A percentile compares a stretch with the other conserved stretches of the same genome.
Conservation (phyloP, 2,888 invertebrate genomes). For the Synergus itoensis region DNA sequence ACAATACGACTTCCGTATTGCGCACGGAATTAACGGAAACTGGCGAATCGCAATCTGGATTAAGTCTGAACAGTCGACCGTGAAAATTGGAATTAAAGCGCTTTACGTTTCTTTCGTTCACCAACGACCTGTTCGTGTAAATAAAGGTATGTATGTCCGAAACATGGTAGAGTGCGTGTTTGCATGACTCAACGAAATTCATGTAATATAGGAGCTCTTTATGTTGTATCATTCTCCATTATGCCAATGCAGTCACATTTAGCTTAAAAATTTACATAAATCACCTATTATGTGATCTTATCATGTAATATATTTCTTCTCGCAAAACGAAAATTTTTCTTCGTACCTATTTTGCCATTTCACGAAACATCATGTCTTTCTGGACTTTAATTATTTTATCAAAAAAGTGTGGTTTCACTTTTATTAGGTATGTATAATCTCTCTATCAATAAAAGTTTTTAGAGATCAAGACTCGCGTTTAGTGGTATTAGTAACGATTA, state of each 20-base stretch:
- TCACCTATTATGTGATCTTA: slow-evolving; percentile 32
- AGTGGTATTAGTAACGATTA: no score
- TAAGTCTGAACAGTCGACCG: neutral
- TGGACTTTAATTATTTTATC: no score
- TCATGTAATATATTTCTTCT: slow-evolving; percentile 21
- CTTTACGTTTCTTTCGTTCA: slow-evolving; percentile 22
- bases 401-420: no score
- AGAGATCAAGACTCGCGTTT: no score
- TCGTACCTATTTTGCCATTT: neutral
- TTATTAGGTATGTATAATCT: no score
- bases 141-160: slow-evolving; percentile 10
- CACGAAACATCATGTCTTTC: neutral
- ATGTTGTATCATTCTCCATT: slow-evolving; percentile 16
- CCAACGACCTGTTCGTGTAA: slow-evolving; percentile 1
- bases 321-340: neutral
- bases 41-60: neutral
- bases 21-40: no score
- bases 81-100: slow-evolving; percentile 20
- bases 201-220: neutral
- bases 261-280: slow-evolving; percentile 24
- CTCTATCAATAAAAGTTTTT: no score
- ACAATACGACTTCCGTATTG: neutral
- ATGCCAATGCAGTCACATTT: slow-evolving; percentile 3
- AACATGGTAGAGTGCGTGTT: slow-evolving; percentile 1
- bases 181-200: slow-evolving; percentile 28